Evolutionary conservation across 1,140 invertebrate species (phyloP).

Genomic region (Ceratosolen fusciceps): DNA sequence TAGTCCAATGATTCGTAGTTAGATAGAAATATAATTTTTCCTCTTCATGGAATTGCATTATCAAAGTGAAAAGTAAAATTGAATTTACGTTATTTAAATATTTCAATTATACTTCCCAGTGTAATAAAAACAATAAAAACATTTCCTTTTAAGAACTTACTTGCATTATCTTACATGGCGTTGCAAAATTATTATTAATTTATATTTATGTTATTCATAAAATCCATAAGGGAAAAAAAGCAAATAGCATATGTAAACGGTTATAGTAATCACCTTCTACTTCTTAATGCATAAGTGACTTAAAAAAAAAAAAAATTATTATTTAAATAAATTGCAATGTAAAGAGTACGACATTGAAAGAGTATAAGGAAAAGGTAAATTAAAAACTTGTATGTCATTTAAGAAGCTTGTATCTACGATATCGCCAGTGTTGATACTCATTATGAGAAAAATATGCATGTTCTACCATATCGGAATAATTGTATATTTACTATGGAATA

Average conservation of each 20-base stretch:
- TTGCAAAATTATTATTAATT: too few species aligned
- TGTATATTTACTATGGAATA: constrained; percentile 57
- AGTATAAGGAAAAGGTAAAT: background rate
- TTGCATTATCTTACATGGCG: background rate
- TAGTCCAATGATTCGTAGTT: too few species aligned
- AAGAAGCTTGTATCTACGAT: constrained; percentile 24
- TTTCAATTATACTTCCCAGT: background rate
- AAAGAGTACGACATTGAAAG: background rate
- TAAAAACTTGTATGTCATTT: constrained; percentile 17
- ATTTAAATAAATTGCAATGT: background rate
- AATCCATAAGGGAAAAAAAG: background rate
- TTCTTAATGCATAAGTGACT: background rate
- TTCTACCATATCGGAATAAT: constrained; percentile 44
- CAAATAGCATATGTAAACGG: background rate
- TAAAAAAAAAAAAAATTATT: background rate
- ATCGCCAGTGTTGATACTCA: constrained; percentile 32
- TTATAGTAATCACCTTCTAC: background rate
- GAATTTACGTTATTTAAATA: background rate
- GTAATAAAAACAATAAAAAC: background rate
- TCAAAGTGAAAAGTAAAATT: background rate
- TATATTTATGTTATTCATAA: background rate
- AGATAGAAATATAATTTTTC: too few species aligned
- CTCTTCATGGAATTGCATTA: background rate
- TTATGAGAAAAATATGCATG: constrained; percentile 40
- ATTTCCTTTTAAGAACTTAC: background rate